A percentile compares a stretch with the other conserved stretches of the same genome.
Conservation (phyloP, 2,888 invertebrate species). For the Nephrocerus scutellatus region DNA sequence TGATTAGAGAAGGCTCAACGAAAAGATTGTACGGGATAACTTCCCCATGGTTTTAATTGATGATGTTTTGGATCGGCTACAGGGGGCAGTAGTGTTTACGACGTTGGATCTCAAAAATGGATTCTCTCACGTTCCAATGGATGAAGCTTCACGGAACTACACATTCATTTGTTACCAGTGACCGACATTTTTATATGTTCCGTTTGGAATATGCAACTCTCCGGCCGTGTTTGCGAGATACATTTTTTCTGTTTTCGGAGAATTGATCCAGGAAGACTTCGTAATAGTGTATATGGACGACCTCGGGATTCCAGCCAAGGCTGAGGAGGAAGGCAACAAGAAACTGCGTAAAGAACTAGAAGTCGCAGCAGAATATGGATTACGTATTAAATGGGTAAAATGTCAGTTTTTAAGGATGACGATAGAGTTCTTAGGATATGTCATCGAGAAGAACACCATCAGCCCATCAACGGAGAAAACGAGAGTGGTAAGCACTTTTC, state of each 20-base stretch:
- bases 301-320: constrained; percentile 14
- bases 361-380: not conserved
- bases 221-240: constrained; percentile 7
- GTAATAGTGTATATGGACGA: constrained; percentile 17
- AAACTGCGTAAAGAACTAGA: constrained; percentile 1
- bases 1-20: constrained; percentile 31
- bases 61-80: constrained; percentile 14
- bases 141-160: constrained; percentile 13
- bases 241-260: constrained; percentile 2
- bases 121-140: constrained; percentile 10
- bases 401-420: constrained; percentile 7
- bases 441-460: constrained; percentile 5
- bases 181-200: too few species aligned
- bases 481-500: constrained; percentile 9
- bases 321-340: constrained; percentile 8
- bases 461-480: constrained; percentile 15
- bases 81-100: constrained; percentile 6
- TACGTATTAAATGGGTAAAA: constrained; percentile 11
- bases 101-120: constrained; percentile 2
- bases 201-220: constrained; percentile 3
- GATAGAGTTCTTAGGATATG: constrained; percentile 8
- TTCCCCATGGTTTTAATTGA: constrained; percentile 19
- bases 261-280: constrained; percentile 1
- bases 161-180: too few species aligned
- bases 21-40: constrained; percentile 15